These are phyloP conservation scores for Trogon surrucura DNA, from an alignment of 2,113 vertebrate genomes.

Conservation along the genomic window DNA sequence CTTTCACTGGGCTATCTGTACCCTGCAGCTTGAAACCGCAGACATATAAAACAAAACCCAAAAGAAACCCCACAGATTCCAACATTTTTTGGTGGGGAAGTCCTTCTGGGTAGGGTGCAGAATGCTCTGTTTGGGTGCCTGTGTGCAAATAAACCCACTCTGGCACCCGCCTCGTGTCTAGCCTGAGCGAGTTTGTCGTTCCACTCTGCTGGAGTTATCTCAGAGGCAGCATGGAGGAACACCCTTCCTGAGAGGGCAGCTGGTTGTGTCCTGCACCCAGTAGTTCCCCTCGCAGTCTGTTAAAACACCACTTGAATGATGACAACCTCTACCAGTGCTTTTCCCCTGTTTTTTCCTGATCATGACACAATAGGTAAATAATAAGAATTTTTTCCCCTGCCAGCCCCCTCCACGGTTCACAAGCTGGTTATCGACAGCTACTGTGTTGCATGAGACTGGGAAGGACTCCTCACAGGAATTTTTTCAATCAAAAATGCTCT, in stretches of 20 bases:
- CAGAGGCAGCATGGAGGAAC: background rate
- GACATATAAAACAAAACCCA: background rate
- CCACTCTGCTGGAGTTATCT: background rate
- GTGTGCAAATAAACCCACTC: background rate
- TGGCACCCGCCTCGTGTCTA: background rate
- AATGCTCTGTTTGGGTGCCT: background rate
- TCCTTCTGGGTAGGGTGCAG: background rate
- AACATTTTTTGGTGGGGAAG: background rate
- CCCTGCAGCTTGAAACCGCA: background rate
- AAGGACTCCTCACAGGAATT: background rate
- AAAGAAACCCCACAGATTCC: background rate
- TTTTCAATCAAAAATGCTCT: background rate
- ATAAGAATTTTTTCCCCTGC: background rate
- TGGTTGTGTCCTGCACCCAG: background rate
- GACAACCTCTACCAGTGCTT: background rate
- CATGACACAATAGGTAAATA: background rate
- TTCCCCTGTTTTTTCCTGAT: fast-evolving
- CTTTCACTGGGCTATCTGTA: background rate
- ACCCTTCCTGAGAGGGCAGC: background rate
- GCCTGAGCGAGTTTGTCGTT: background rate
- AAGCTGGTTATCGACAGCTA: background rate
- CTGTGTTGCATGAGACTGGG: background rate
- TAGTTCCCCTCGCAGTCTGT: background rate
- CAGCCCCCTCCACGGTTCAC: background rate
- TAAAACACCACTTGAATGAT: background rate